Evolutionary conservation across 2,113 vertebrate species (phyloP).

Genomic region (Galemys pyrenaicus): DNA sequence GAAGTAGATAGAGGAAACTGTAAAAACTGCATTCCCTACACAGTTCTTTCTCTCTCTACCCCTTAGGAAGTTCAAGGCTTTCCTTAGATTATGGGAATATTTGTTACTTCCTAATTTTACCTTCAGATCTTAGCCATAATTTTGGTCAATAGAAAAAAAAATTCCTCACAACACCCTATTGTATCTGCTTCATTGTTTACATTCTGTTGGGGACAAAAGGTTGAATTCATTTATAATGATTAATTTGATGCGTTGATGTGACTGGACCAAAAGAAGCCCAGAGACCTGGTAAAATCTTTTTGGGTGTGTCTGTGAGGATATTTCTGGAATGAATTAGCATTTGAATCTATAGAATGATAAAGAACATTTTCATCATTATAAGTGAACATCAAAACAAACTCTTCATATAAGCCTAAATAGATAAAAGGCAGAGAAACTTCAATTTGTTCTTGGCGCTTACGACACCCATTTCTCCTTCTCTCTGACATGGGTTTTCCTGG

Average conservation of each 20-base stretch:
- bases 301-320: not conserved
- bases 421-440: not conserved
- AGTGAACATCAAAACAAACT: not conserved
- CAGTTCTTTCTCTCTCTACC: not conserved
- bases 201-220: not conserved
- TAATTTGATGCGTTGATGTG: not conserved
- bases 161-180: not conserved
- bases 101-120: not conserved
- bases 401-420: not conserved
- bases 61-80: not conserved
- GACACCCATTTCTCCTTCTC: not conserved
- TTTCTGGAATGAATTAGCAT: slow-evolving; percentile 9
- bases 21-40: not conserved
- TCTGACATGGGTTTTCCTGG: not conserved
- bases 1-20: not conserved
- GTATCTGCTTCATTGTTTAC: not conserved
- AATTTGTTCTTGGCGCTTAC: not conserved
- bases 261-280: not conserved
- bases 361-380: not conserved
- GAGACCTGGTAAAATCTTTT: not conserved
- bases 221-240: not conserved
- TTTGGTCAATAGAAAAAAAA: not conserved
- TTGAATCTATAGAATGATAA: not conserved
- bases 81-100: not conserved
- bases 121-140: not conserved